These are phyloP conservation scores for Coleophora flavipennella DNA, from an alignment of 2,888 invertebrate species.

Conservation along the genomic window DNA sequence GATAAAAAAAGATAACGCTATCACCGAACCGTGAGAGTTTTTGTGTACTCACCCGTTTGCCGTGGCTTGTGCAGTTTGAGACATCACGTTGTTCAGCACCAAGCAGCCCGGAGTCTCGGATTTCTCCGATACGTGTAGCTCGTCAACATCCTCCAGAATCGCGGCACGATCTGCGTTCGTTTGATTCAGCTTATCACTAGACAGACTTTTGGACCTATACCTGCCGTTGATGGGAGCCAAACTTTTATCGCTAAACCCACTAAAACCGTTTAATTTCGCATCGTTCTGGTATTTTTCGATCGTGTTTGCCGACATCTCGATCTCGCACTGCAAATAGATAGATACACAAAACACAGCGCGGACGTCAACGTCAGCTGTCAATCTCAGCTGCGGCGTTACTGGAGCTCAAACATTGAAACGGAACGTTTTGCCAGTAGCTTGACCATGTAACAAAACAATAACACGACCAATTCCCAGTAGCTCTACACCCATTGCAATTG, in stretches of 20 bases:
- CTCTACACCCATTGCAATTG: slow-evolving; percentile 19
- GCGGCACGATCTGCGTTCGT: slow-evolving; percentile 58
- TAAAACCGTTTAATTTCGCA: slow-evolving; percentile 53
- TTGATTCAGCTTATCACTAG: slow-evolving; percentile 66
- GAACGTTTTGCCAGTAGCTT: slow-evolving; percentile 42
- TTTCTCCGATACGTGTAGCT: slow-evolving; percentile 49
- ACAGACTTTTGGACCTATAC: slow-evolving; percentile 62
- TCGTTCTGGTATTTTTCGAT: slow-evolving; percentile 54
- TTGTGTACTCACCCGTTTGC: slow-evolving; percentile 6
- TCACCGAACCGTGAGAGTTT: neutral
- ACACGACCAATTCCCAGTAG: slow-evolving; percentile 31
- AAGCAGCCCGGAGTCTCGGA: slow-evolving; percentile 61
- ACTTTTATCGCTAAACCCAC: slow-evolving; percentile 54
- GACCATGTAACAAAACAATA: slow-evolving; percentile 43
- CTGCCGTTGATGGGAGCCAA: slow-evolving; percentile 48
- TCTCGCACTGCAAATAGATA: slow-evolving; percentile 37
- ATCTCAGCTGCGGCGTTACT: slow-evolving; percentile 50
- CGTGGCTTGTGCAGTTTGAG: slow-evolving; percentile 27
- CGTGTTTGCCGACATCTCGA: slow-evolving; percentile 62
- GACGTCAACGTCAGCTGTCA: slow-evolving; percentile 45
- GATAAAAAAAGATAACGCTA: neutral
- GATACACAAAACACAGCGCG: slow-evolving; percentile 25
- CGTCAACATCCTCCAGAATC: slow-evolving; percentile 59
- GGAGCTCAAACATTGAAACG: slow-evolving; percentile 37
- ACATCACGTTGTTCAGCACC: slow-evolving; percentile 43